phyloP scores from a whole-genome alignment of 92 coral and sea anemone genomes.

The Umimayanthus chanpuru region DNA sequence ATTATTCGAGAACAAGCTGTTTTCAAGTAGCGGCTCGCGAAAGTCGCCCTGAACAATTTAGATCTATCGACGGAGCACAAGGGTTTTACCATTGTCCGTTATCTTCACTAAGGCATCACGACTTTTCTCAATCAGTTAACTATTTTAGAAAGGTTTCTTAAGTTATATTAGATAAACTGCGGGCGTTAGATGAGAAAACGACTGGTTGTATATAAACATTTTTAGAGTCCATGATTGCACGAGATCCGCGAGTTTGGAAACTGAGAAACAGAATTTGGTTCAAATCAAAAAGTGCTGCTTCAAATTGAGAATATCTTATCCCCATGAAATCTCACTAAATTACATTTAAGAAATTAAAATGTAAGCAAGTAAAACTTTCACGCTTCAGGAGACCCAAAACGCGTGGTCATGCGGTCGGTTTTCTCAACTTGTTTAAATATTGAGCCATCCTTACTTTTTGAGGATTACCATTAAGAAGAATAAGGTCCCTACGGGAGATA shows the following conservation, averaged over 20 bases:
- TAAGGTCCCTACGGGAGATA: background rate
- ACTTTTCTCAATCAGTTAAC: background rate
- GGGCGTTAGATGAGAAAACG: background rate
- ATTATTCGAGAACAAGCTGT: background rate
- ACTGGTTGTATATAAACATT: too few relatives aligned
- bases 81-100: background rate
- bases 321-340: too few relatives aligned
- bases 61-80: background rate
- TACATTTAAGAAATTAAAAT: too few relatives aligned
- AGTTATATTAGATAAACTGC: too few relatives aligned
- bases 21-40: background rate
- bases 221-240: background rate
- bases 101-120: background rate
- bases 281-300: background rate
- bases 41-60: too few relatives aligned
- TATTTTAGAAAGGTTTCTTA: too few relatives aligned
- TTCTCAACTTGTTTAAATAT: background rate
- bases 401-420: background rate
- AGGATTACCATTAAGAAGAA: background rate
- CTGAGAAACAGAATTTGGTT: background rate
- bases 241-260: background rate
- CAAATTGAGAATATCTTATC: background rate
- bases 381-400: background rate
- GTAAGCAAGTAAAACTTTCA: too few relatives aligned
- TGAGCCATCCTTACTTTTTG: background rate